phyloP scores from a whole-genome alignment of 2,888 invertebrate species.

The Chrysomela aeneicollis region DNA sequence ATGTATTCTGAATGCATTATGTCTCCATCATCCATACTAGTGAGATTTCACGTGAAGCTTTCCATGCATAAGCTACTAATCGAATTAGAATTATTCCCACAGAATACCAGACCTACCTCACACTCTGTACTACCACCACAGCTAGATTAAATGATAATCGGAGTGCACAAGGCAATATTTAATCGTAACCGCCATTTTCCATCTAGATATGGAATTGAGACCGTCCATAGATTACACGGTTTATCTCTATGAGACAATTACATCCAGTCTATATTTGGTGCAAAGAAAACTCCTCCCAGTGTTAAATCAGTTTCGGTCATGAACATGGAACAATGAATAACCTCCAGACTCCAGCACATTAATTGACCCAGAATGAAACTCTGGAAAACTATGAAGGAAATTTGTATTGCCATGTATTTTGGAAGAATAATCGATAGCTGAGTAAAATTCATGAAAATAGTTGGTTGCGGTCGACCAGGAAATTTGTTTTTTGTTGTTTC shows the following conservation, averaged over 20 bases:
- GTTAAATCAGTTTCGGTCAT: conserved; percentile 1
- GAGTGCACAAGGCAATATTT: conserved; percentile 45
- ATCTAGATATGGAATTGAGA: conserved; percentile 50
- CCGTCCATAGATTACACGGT: conserved; percentile 46
- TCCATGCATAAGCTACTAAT: no score
- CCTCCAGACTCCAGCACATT: not conserved
- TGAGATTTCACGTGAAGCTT: no score
- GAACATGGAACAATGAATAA: not conserved
- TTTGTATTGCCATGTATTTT: no score
- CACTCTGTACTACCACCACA: conserved; percentile 34
- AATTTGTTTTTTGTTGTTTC: no score
- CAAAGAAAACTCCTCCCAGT: conserved; percentile 23
- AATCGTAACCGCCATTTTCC: conserved; percentile 41
- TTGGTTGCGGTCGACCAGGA: no score
- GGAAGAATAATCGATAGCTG: no score
- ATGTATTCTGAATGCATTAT: not conserved
- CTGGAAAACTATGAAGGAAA: no score
- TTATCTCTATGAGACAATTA: conserved; percentile 47
- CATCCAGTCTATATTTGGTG: conserved; percentile 33
- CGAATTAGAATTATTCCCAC: not conserved
- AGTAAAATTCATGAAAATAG: no score
- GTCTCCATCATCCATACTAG: not conserved
- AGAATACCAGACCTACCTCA: not conserved
- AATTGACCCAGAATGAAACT: no score
- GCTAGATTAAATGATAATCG: conserved; percentile 40